These are phyloP conservation scores for Rotaria macrura DNA, from an alignment of 2,888 invertebrate species.

Conservation along the genomic window DNA sequence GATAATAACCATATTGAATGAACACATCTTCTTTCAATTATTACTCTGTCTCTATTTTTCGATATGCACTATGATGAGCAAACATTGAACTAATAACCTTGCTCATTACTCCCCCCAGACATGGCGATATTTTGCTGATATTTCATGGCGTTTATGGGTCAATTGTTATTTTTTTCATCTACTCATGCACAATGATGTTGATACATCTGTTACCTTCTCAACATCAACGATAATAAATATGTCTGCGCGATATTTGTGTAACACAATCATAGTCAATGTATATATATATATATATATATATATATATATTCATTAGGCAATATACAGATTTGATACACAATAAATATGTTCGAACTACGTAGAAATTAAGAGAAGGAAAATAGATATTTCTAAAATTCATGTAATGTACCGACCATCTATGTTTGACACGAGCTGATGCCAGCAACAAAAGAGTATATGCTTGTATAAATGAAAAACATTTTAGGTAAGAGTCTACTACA, in stretches of 20 bases:
- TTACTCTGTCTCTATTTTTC: background rate
- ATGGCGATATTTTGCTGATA: background rate
- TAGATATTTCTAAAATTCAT: too few relatives aligned
- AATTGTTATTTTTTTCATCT: too few relatives aligned
- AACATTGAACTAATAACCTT: background rate
- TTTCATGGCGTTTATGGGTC: background rate
- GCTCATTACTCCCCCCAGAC: background rate
- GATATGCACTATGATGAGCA: background rate
- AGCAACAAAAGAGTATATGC: background rate
- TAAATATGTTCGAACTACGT: too few relatives aligned
- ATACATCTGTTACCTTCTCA: too few relatives aligned
- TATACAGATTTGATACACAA: too few relatives aligned
- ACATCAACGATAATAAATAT: too few relatives aligned
- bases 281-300: too few relatives aligned
- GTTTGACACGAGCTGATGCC: background rate
- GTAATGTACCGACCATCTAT: background rate
- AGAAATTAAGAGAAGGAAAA: too few relatives aligned
- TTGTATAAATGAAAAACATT: background rate
- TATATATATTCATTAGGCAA: too few relatives aligned
- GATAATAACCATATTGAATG: background rate
- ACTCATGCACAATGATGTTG: too few relatives aligned
- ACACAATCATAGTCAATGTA: too few relatives aligned
- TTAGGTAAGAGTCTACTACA: background rate
- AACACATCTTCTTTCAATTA: background rate
- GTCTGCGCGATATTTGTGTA: too few relatives aligned